phyloP scores from a whole-genome alignment of 2,888 invertebrate genomes.

The Exephanes ischioxanthus region DNA sequence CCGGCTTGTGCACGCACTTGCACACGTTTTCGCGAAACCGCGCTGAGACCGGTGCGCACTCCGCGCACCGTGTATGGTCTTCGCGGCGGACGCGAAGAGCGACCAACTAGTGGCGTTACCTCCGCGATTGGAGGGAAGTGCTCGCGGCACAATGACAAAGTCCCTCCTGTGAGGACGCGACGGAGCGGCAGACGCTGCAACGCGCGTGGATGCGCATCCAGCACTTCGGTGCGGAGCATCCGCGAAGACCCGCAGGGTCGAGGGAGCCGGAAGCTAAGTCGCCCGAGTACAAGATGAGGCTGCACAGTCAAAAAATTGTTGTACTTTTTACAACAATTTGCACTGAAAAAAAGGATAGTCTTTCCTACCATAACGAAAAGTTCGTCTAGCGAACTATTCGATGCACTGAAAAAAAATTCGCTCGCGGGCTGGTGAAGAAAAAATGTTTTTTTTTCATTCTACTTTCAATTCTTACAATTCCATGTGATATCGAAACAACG shows the following conservation, averaged over 20 bases:
- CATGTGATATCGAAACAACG: too few relatives aligned
- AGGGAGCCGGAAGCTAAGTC: too few relatives aligned
- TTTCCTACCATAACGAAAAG: too few relatives aligned
- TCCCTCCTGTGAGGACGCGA: neutral
- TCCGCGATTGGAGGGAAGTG: neutral
- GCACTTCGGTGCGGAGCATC: neutral
- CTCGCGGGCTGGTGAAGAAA: too few relatives aligned
- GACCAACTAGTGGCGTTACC: neutral
- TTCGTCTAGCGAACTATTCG: too few relatives aligned
- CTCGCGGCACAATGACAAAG: neutral
- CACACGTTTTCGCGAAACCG: conserved; percentile 53
- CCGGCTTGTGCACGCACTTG: conserved; percentile 53
- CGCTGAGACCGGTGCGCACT: conserved; percentile 12
- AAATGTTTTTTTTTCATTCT: too few relatives aligned
- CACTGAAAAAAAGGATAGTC: too few relatives aligned
- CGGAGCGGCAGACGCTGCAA: neutral
- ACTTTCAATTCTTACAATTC: too few relatives aligned
- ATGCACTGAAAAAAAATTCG: too few relatives aligned
- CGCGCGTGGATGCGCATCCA: neutral
- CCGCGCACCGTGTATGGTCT: neutral
- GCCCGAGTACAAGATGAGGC: too few relatives aligned
- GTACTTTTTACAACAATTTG: too few relatives aligned
- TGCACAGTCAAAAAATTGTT: too few relatives aligned
- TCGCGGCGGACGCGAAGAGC: neutral
- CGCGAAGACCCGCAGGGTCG: neutral